Evolutionary conservation across 1,140 invertebrate species (phyloP).

Genomic region (Caenorhabditis remanei): DNA sequence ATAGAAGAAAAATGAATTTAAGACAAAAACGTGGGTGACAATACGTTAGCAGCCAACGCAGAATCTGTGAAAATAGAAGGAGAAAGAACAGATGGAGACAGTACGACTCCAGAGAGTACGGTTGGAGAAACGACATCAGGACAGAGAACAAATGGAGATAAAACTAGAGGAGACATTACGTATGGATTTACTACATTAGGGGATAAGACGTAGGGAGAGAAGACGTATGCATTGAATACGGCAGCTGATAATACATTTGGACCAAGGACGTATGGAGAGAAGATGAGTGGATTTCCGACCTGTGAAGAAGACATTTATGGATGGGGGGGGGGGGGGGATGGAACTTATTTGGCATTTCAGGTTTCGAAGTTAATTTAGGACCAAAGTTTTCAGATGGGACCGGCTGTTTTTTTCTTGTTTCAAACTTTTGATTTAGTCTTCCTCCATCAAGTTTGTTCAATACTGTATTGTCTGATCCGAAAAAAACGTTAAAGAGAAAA

Average conservation of each 20-base stretch:
- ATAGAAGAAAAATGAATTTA: slow-evolving; percentile 79
- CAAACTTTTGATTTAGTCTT: too few species aligned
- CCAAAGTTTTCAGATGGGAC: too few species aligned
- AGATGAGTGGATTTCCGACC: slow-evolving; percentile 67
- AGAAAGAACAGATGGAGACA: slow-evolving; percentile 65
- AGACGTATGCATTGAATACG: slow-evolving; percentile 68
- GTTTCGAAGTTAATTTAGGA: too few species aligned
- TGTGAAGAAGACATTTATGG: background rate
- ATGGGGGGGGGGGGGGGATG: too few species aligned
- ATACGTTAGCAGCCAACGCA: slow-evolving; percentile 61
- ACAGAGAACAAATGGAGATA: slow-evolving; percentile 66
- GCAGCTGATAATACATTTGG: slow-evolving; percentile 68
- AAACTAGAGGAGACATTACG: slow-evolving; percentile 67
- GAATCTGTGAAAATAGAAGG: slow-evolving; percentile 67
- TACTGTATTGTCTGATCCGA: too few species aligned
- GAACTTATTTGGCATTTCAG: too few species aligned
- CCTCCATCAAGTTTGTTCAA: too few species aligned
- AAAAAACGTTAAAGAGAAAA: too few species aligned
- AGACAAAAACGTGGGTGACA: slow-evolving; percentile 77
- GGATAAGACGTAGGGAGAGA: slow-evolving; percentile 69
- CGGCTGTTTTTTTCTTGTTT: too few species aligned
- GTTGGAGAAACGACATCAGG: slow-evolving; percentile 68
- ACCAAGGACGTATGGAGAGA: slow-evolving; percentile 69
- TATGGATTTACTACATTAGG: slow-evolving; percentile 69
- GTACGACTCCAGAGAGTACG: slow-evolving; percentile 65